Evolutionary conservation across 2,113 vertebrate species (phyloP), one percentile per base, ranked within the genome.

Genomic region (Aleadryas rufinucha): DNA sequence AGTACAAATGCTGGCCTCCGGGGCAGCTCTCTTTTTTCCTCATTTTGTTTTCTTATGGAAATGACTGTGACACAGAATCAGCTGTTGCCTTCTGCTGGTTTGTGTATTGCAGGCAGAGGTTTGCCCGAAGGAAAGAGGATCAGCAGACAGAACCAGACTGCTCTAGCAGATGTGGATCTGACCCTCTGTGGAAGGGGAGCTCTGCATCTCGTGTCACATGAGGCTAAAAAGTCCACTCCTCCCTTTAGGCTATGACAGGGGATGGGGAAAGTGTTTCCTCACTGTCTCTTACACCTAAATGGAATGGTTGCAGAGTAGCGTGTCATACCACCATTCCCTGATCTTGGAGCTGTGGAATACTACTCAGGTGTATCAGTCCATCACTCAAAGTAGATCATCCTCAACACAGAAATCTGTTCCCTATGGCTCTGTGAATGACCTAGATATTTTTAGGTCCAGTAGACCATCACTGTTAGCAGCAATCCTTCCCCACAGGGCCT

Each of bases 41-140:
- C 6, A 1, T 92, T 90, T 92, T 95, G 82, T 95, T 96, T 97
- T 96, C 85, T 92, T 93, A 88, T 86, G 85, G 88, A 96, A 94
- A 89, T 82, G 59, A 63, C 79, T 63, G 23, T 0, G 1, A 61
- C 45, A 30, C 37, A 57, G 61, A 60, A 71, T 37, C 27, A 16
- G 11, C 42, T 27, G 23, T 52, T 61, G 52, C 30, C 57, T 47
- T 92, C 74, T 72, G 26, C 50, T 78, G 27, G 13, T 42, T 66
- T 74, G 54, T n/a, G 24, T 27, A 65, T 24, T 64, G n/a, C 26
- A 72, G 35, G 30, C 69, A 57, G 64, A 60, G 33, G 11, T 81
- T 66, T 90, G 56, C 45, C 41, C 5, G 6, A 60, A 89, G 84
- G 87, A 81, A 57, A 31, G 33, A 68, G 47, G 26, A 75, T 63